Conservation (phyloP, 2,113 vertebrate species). For the Tor tambroides region DNA sequence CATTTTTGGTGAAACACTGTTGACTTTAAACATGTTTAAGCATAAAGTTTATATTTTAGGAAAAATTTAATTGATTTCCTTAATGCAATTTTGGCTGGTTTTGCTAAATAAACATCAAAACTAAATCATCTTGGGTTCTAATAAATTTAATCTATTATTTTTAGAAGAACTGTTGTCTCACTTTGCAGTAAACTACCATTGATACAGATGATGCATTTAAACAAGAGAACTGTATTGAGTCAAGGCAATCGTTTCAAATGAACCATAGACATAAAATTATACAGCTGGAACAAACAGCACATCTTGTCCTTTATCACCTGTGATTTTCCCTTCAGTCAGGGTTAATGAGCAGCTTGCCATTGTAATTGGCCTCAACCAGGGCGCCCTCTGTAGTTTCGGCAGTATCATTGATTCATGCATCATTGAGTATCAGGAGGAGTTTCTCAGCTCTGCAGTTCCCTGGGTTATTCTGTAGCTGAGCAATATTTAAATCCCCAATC, state of each 20-base stretch:
- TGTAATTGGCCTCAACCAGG: neutral
- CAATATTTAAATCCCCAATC: slow-evolving; percentile 17
- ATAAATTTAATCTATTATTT: neutral
- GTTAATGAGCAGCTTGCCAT: neutral
- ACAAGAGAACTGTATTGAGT: neutral
- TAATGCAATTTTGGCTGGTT: neutral
- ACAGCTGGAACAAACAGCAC: neutral
- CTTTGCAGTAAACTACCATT: neutral
- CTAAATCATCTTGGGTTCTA: neutral
- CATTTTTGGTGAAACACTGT: no score
- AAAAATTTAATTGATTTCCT: neutral
- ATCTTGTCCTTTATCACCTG: slow-evolving; percentile 3
- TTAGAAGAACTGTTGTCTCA: neutral
- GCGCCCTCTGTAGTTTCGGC: neutral
- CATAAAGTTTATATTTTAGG: neutral
- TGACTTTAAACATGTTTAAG: no score
- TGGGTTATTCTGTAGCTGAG: neutral
- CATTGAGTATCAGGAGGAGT: neutral
- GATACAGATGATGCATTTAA: neutral
- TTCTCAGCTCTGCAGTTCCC: slow-evolving; percentile 16
- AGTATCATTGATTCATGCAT: slow-evolving; percentile 4
- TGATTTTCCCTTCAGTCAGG: neutral
- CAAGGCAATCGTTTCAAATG: neutral
- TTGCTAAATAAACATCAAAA: neutral
- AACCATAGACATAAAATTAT: neutral